Evolutionary conservation across 2,888 invertebrate species (phyloP).

Genomic region (Pogonocherus hispidulus): DNA sequence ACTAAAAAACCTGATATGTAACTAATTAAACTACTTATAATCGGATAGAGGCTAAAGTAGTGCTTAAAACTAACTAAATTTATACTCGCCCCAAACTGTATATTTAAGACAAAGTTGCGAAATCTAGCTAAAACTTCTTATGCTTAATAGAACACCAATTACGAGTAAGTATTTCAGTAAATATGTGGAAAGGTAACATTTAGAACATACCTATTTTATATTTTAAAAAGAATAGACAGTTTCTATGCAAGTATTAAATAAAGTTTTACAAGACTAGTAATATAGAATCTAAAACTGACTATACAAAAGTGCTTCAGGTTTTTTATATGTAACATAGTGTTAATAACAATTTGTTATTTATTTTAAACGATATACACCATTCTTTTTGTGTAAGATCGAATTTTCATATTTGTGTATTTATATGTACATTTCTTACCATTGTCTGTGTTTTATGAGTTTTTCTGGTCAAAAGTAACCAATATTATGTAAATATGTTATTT

Average conservation of each 20-base stretch:
- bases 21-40: too few species aligned
- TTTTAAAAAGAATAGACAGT: conserved; percentile 17
- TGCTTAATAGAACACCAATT: conserved; percentile 25
- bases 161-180: neutral
- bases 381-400: conserved; percentile 23
- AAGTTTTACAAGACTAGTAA: neutral
- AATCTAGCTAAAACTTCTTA: neutral
- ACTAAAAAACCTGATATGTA: too few species aligned
- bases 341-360: conserved; percentile 48
- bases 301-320: conserved; percentile 55
- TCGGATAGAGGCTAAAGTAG: too few species aligned
- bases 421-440: conserved; percentile 57
- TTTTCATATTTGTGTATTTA: conserved; percentile 34
- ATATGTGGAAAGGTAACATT: neutral
- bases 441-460: conserved; percentile 66
- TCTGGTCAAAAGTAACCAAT: conserved; percentile 66
- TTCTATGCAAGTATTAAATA: conserved; percentile 23
- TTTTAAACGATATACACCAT: conserved; percentile 49
- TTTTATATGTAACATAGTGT: conserved; percentile 49
- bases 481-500: conserved; percentile 66
- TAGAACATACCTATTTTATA: neutral
- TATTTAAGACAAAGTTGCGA: neutral
- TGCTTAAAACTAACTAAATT: neutral
- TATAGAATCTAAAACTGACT: conserved; percentile 41
- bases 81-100: conserved; percentile 1